phyloP scores from a whole-genome alignment of 1,140 invertebrate species.

The Magallana ariakensis region DNA sequence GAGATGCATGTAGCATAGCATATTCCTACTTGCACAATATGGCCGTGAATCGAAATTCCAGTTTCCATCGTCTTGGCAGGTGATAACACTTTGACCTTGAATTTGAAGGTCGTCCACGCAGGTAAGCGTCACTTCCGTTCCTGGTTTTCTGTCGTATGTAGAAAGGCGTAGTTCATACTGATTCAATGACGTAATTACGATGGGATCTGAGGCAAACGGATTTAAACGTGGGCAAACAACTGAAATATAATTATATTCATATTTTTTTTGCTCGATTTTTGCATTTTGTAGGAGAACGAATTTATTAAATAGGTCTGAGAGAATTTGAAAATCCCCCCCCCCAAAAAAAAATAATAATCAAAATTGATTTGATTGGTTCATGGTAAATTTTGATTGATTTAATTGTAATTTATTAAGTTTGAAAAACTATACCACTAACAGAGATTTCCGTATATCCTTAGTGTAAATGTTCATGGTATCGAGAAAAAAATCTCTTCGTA shows the following conservation, averaged over 20 bases:
- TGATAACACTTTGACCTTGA: conserved; percentile 45
- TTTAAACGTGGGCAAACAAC: conserved; percentile 48
- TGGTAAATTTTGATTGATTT: too few species aligned
- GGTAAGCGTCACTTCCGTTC: conserved; percentile 42
- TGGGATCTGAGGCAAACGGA: conserved; percentile 17
- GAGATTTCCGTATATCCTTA: too few species aligned
- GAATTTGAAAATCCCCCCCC: too few species aligned
- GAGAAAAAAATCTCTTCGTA: too few species aligned
- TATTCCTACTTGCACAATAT: conserved; percentile 44
- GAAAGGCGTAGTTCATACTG: conserved; percentile 48
- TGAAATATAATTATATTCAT: neutral
- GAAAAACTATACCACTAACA: too few species aligned
- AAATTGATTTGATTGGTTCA: too few species aligned
- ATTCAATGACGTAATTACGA: conserved; percentile 43
- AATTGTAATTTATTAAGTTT: too few species aligned
- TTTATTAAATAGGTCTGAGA: too few species aligned
- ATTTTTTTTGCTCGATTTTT: too few species aligned
- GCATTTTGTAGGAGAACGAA: too few species aligned
- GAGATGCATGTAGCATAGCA: neutral
- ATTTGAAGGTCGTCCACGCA: conserved; percentile 39
- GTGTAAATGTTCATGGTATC: too few species aligned
- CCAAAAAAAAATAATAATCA: too few species aligned
- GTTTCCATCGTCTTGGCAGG: conserved; percentile 38
- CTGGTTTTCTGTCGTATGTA: conserved; percentile 46
- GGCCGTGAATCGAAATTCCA: conserved; percentile 50